phyloP scores from a whole-genome alignment of 2,797 vertebrate species.

The Nyctibius grandis region DNA sequence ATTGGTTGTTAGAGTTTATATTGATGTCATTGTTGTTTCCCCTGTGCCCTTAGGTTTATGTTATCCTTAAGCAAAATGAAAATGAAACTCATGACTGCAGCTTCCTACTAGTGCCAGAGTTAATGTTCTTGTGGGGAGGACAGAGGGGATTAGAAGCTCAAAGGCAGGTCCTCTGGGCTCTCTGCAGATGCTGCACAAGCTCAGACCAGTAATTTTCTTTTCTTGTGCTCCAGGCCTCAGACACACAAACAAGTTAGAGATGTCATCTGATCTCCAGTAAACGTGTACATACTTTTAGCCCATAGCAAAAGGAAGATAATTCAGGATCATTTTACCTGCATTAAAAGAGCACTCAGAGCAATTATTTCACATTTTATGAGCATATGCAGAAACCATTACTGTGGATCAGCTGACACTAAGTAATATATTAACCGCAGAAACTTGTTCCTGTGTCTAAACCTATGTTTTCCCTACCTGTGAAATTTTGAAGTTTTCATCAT shows the following conservation, averaged over 20 bases:
- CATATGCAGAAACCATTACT: background rate
- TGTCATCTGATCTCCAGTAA: conserved; percentile 14
- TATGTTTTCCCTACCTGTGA: background rate
- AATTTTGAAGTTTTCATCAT: background rate
- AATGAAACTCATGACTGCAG: background rate
- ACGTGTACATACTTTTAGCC: background rate
- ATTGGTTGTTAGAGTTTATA: conserved; percentile 5
- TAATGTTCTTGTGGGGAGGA: background rate
- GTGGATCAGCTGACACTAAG: background rate
- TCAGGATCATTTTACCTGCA: conserved; percentile 17
- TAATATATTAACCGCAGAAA: background rate
- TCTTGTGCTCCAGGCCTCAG: background rate
- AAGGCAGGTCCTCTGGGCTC: background rate
- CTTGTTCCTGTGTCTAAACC: background rate
- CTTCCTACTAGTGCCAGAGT: background rate
- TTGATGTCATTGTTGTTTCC: background rate
- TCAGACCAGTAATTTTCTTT: background rate
- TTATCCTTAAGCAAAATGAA: conserved; percentile 26
- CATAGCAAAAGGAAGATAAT: conserved; percentile 10
- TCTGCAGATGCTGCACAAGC: background rate
- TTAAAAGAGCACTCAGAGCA: conserved; percentile 30
- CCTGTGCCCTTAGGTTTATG: background rate
- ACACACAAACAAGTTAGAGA: background rate
- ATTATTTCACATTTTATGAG: conserved; percentile 32
- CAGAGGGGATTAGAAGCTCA: background rate